Percentiles rank a stretch among this genome's conserved stretches.
Evolutionary conservation across 2,113 vertebrate genomes (phyloP).

Genomic region (Dicentrarchus labrax): DNA sequence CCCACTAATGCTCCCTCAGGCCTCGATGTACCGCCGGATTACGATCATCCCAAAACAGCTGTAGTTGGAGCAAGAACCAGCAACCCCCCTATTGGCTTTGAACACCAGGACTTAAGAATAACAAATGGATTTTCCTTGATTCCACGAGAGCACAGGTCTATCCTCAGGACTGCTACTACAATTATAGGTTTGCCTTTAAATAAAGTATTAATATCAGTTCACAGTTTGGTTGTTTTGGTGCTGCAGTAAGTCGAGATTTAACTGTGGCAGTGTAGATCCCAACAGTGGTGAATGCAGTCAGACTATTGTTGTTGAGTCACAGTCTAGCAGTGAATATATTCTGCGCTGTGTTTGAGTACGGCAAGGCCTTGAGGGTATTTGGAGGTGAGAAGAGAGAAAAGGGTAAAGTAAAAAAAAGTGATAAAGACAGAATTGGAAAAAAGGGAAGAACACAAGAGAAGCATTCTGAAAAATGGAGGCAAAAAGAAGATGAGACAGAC

Average conservation of each 20-base stretch:
- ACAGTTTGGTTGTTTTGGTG: neutral
- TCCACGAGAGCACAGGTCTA: constrained; percentile 35
- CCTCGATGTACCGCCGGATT: constrained; percentile 44
- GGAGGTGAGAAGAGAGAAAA: constrained; percentile 34
- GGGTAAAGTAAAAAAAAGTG: neutral
- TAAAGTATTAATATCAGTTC: neutral
- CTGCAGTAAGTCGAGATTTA: neutral
- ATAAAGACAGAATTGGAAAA: neutral
- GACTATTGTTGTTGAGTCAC: constrained; percentile 45
- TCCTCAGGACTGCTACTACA: neutral
- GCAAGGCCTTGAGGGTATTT: constrained; percentile 20
- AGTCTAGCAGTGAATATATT: neutral
- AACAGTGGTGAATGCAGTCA: neutral
- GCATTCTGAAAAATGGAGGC: neutral
- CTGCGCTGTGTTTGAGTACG: constrained; percentile 20
- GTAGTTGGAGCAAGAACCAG: constrained; percentile 18
- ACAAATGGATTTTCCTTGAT: constrained; percentile 46
- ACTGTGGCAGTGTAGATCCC: neutral
- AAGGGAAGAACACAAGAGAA: neutral
- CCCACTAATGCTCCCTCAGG: constrained; percentile 14
- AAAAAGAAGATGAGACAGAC: neutral
- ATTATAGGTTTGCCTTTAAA: constrained; percentile 30
- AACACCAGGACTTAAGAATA: constrained; percentile 29
- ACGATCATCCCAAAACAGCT: constrained; percentile 51
- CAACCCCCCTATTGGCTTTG: neutral